Percentiles rank a stretch among this genome's conserved stretches.
Conservation (phyloP, 2,888 invertebrate species). For the Cephalotes varians region DNA sequence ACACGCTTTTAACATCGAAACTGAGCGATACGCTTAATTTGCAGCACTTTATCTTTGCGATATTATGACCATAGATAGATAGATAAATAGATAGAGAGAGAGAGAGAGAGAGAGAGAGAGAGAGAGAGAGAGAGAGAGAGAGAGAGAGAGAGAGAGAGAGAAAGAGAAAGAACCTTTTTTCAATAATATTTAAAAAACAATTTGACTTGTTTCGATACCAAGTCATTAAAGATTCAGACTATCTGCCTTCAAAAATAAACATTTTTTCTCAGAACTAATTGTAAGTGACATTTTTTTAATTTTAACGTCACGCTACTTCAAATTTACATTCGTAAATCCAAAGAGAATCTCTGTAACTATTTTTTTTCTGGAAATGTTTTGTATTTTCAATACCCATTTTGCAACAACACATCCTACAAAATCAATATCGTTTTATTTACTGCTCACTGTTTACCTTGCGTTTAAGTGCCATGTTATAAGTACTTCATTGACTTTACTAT, state of each 20-base stretch:
- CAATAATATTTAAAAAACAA: background rate
- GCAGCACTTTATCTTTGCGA: background rate
- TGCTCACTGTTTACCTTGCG: constrained; percentile 9
- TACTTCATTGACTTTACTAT: constrained; percentile 2
- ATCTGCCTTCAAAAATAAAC: background rate
- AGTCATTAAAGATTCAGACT: background rate
- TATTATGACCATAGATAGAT: no score
- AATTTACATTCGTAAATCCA: constrained; percentile 25
- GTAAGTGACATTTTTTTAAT: background rate
- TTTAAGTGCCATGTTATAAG: constrained; percentile 14
- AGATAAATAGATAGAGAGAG: no score
- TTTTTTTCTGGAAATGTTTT: constrained; percentile 36
- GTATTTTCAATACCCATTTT: background rate
- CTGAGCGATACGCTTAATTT: background rate
- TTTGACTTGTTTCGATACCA: background rate
- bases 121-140: no score
- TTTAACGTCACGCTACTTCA: background rate
- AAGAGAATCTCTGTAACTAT: background rate
- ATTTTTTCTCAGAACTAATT: constrained; percentile 16
- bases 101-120: no score
- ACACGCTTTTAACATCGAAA: background rate
- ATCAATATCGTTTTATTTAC: constrained; percentile 33
- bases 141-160: no score
- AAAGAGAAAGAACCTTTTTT: no score
- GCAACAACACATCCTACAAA: constrained; percentile 14